Percentiles rank a stretch among this genome's conserved stretches.
Conservation (phyloP, 1,140 invertebrate species). For the Bombus balteatus region DNA sequence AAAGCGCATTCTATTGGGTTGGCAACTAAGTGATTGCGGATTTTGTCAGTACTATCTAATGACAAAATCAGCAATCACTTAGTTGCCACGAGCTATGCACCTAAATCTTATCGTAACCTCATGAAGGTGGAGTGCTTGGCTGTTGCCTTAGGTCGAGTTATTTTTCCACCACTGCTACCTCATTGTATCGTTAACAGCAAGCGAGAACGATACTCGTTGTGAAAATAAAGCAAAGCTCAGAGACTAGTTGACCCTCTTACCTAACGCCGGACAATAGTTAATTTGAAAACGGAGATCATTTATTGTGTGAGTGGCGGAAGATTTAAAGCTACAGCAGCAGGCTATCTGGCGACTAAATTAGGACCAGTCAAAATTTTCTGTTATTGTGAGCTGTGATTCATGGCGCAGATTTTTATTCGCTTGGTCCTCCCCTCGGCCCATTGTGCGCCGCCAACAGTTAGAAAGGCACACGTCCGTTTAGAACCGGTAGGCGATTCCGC, state of each 20-base stretch:
- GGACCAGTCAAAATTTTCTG: not conserved
- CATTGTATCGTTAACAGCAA: not conserved
- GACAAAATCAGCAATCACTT: too few species aligned
- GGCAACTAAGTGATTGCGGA: too few species aligned
- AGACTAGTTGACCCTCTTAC: not conserved
- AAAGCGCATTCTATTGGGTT: not conserved
- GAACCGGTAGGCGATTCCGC: not conserved
- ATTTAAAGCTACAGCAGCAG: not conserved
- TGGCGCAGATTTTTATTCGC: not conserved
- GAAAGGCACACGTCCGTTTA: conserved; percentile 21
- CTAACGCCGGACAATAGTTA: not conserved
- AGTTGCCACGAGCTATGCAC: not conserved
- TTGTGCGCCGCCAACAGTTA: not conserved
- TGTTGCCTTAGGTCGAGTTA: not conserved
- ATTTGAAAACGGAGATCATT: not conserved
- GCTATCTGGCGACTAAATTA: not conserved
- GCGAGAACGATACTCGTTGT: not conserved
- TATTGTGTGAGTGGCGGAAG: not conserved
- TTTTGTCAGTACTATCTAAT: too few species aligned
- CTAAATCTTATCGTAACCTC: not conserved
- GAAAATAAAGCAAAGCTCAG: not conserved
- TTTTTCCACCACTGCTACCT: not conserved
- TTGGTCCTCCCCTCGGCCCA: not conserved
- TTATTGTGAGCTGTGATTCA: conserved; percentile 20
- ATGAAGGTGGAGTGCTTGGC: not conserved